Base-by-base conservation (phyloP, 30 jellyfish, hydroid and myxozoan species). In the Aurelia aurita region DNA sequence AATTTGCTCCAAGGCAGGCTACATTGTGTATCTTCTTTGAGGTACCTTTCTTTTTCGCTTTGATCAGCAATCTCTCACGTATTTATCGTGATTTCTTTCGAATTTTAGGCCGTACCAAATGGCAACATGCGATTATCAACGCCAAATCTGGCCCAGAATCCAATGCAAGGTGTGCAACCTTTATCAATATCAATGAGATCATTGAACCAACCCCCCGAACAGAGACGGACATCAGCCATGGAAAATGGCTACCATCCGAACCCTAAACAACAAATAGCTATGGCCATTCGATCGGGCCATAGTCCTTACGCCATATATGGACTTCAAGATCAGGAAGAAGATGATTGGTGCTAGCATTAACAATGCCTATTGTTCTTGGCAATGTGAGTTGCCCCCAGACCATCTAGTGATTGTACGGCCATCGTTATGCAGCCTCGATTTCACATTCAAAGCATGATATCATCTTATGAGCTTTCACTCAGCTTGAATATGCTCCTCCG, bases 291-390 rank as follows among this genome's bases (percentile, higher is more conserved):
- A 82, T 94, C 99, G 32, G 99, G 99, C 7, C 96, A 94, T 84
- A 94, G 97, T 54, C 99, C 99, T 8, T 94, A 94, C 49, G 99
- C 96, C 34, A 88, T 94, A 27, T 94, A 94, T 80, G 99, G 99
- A 8, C 79, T 94, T 15, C 99, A 96, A 35, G 97, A 89, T 44
- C 78, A 93, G 47, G 90, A 83, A 46, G 99, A 94, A 67, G 99
- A 94, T 59, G 99, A 94, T 68, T 94, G 99, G 99, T 94, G 99
- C 86, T 94, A 77, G 69, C 67, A 55, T 55, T 55, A 22, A 55
- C 29, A n/a, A 55, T 22, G 67, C 67, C 5, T 22, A 55, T 55
- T 10, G 67, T 55, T 55, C 31, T 55, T n/a, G 29, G 67, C 67
- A 55, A 55, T 55, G 29, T 22, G 7, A 55, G 31, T 55, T 55